phyloP scores from a whole-genome alignment of 1,140 invertebrate genomes.

The Cotesia typhae region DNA sequence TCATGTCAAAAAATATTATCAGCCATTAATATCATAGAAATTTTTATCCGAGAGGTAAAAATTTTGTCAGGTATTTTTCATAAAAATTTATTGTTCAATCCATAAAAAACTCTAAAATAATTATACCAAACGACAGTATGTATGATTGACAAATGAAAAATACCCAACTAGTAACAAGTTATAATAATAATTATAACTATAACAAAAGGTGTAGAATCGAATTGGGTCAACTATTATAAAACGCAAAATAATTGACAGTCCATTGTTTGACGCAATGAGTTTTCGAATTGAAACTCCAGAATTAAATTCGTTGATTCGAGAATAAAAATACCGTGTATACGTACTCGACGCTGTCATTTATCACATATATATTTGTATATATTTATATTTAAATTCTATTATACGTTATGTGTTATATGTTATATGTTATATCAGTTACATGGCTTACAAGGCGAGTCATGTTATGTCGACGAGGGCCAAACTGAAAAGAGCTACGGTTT shows the following conservation, averaged over 20 bases:
- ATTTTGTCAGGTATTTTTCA: too few species aligned
- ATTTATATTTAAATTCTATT: not conserved
- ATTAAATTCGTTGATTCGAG: constrained; percentile 24
- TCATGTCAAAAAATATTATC: too few species aligned
- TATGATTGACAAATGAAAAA: constrained; percentile 4
- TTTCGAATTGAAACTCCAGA: not conserved
- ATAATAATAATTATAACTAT: not conserved
- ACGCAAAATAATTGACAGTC: constrained; percentile 28
- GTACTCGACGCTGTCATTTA: not conserved
- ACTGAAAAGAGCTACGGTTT: not conserved
- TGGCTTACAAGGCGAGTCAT: constrained; percentile 18
- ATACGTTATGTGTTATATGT: not conserved
- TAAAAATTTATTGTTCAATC: too few species aligned
- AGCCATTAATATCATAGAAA: too few species aligned
- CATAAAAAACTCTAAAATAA: too few species aligned
- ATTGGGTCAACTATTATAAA: constrained; percentile 24
- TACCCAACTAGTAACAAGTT: not conserved
- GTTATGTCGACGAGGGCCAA: constrained; percentile 16
- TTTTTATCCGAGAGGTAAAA: too few species aligned
- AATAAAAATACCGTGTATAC: constrained; percentile 21
- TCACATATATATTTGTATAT: not conserved
- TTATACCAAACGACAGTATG: not conserved
- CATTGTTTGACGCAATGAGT: not conserved
- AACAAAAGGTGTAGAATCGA: constrained; percentile 15
- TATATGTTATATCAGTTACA: constrained; percentile 7